These are phyloP conservation scores for Heterotis niloticus DNA, from an alignment of 2,113 vertebrate species.

Conservation along the genomic window DNA sequence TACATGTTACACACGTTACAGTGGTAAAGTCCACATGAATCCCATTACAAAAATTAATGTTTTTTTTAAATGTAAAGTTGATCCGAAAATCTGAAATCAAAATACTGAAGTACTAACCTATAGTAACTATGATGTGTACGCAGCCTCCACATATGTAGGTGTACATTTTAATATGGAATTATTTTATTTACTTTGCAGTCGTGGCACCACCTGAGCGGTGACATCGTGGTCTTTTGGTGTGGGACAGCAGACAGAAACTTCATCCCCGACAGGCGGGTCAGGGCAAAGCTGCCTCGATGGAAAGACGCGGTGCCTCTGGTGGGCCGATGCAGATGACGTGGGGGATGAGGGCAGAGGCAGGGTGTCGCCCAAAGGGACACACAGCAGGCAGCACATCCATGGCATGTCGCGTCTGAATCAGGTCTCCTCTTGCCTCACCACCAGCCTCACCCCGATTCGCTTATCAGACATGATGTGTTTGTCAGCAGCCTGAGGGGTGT, in stretches of 20 bases:
- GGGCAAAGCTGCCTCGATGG: not conserved
- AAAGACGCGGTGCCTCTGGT: not conserved
- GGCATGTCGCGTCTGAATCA: not conserved
- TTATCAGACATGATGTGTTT: not conserved
- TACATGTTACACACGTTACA: too few species aligned
- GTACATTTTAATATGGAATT: too few species aligned
- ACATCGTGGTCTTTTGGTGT: not conserved
- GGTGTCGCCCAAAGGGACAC: not conserved
- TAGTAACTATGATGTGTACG: too few species aligned
- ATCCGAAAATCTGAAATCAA: too few species aligned
- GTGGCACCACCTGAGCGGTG: not conserved
- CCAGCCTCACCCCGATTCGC: not conserved
- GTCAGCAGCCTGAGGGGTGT: not conserved
- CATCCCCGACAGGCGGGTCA: not conserved
- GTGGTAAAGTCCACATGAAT: too few species aligned
- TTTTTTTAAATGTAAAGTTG: too few species aligned
- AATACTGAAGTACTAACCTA: too few species aligned
- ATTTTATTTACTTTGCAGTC: not conserved
- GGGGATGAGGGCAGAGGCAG: not conserved
- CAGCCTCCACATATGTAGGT: too few species aligned
- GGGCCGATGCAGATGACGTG: constrained; percentile 7
- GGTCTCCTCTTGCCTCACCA: not conserved
- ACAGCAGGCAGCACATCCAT: too few species aligned
- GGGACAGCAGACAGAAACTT: not conserved
- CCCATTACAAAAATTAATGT: too few species aligned